These are phyloP conservation scores for Sylvietta virens DNA, from an alignment of 2,113 vertebrate species.

Conservation along the genomic window DNA sequence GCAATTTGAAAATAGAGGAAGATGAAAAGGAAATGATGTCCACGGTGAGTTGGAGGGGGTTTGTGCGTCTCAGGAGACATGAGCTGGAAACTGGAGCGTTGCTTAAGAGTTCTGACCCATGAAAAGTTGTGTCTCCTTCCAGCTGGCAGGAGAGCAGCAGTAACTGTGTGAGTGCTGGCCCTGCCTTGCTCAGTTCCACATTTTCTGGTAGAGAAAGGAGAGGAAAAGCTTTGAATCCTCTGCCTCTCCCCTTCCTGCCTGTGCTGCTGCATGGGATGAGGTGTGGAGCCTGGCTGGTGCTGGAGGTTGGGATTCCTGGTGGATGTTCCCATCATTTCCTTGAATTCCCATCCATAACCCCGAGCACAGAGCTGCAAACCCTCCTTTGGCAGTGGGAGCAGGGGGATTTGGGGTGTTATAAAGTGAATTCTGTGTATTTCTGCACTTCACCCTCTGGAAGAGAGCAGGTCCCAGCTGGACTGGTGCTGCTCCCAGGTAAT, in stretches of 20 bases:
- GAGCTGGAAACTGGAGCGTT: constrained; percentile 20
- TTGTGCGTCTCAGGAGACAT: background rate
- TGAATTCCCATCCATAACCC: background rate
- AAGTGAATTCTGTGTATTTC: fast-evolving
- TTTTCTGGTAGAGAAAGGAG: background rate
- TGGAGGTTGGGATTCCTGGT: background rate
- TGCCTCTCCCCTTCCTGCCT: background rate
- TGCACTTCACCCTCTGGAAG: fast-evolving
- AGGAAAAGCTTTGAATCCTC: background rate
- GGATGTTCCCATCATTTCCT: background rate
- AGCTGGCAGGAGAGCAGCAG: background rate
- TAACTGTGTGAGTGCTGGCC: background rate
- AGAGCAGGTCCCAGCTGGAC: background rate
- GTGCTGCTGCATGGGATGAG: background rate
- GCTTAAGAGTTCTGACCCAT: constrained; percentile 36
- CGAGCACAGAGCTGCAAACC: background rate
- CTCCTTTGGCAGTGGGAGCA: background rate
- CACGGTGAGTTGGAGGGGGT: background rate
- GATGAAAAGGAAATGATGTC: constrained; percentile 40
- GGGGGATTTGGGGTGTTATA: background rate
- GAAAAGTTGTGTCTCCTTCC: constrained; percentile 9
- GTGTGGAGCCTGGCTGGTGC: background rate
- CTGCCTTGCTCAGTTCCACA: background rate
- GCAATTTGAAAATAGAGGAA: constrained; percentile 16
- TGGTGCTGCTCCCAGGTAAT: too few relatives aligned